phyloP scores from a whole-genome alignment of 2,797 vertebrate genomes.

The Erithacus rubecula region DNA sequence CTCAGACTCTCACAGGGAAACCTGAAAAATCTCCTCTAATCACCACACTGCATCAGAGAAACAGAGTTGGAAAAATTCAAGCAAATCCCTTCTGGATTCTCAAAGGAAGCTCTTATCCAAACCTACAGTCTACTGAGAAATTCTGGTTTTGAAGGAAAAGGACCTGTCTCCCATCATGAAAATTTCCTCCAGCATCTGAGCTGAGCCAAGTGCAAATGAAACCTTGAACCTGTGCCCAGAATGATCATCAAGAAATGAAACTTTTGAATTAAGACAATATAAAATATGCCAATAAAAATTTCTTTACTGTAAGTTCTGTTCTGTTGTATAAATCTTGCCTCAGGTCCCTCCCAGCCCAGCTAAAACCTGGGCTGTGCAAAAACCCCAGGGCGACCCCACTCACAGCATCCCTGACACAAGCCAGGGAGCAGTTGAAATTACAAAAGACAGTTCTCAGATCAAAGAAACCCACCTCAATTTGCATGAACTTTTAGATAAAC shows the following conservation, averaged over 20 bases:
- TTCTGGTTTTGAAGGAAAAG: slow-evolving; percentile 5
- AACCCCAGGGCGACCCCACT: not conserved
- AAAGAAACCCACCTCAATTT: slow-evolving; percentile 41
- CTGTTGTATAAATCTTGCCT: not conserved
- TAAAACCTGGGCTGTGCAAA: not conserved
- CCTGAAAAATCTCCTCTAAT: not conserved
- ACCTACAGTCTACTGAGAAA: not conserved
- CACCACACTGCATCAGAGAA: not conserved
- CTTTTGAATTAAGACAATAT: not conserved
- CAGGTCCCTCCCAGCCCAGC: not conserved
- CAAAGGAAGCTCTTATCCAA: slow-evolving; percentile 2
- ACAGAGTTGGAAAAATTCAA: not conserved
- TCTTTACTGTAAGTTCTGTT: not conserved
- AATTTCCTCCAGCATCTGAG: slow-evolving; percentile 4
- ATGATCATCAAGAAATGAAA: slow-evolving; percentile 14
- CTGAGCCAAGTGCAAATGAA: slow-evolving; percentile 41
- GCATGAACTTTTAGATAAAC: slow-evolving; percentile 47
- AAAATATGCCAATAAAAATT: slow-evolving; percentile 36
- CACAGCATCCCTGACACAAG: not conserved
- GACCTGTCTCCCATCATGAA: not conserved
- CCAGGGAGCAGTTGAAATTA: slow-evolving; percentile 42
- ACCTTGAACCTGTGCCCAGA: slow-evolving; percentile 38
- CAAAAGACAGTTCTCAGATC: slow-evolving; percentile 24
- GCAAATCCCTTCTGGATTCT: not conserved
- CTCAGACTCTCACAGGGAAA: not conserved